A percentile compares a stretch with the other conserved stretches of the same genome.
phyloP scores from a whole-genome alignment of 2,888 invertebrate genomes.

The Caenorhabditis wallacei region DNA sequence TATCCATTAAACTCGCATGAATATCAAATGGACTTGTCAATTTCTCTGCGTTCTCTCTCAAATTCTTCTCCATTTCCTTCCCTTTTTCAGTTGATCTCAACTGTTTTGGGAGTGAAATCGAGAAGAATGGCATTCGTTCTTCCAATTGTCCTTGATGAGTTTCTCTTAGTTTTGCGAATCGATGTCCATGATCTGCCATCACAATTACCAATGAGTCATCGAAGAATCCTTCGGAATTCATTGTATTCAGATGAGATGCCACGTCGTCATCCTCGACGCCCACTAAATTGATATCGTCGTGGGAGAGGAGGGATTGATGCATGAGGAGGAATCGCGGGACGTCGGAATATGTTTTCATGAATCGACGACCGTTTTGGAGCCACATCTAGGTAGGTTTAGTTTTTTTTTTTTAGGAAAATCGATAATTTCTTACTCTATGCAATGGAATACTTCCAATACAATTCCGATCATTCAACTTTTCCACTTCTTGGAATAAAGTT shows the following conservation, averaged over 20 bases:
- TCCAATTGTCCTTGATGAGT: slow-evolving; percentile 90
- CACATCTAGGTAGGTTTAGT: slow-evolving; percentile 66
- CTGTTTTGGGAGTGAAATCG: slow-evolving; percentile 75
- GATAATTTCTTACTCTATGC: slow-evolving; percentile 85
- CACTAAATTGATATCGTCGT: slow-evolving; percentile 91
- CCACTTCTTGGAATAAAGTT: slow-evolving; percentile 89
- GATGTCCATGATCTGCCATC: slow-evolving; percentile 95
- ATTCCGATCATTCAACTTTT: slow-evolving; percentile 86
- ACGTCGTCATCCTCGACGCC: slow-evolving; percentile 84
- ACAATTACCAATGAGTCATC: slow-evolving; percentile 91
- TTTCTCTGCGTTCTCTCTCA: slow-evolving; percentile 73
- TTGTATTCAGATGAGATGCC: slow-evolving; percentile 67
- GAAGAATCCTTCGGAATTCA: slow-evolving; percentile 85
- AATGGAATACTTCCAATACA: slow-evolving; percentile 89
- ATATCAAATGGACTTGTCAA: slow-evolving; percentile 94
- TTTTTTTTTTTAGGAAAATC: too few relatives aligned
- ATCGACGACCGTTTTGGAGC: slow-evolving; percentile 85
- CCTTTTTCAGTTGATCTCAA: slow-evolving; percentile 73
- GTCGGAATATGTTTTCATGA: slow-evolving; percentile 87
- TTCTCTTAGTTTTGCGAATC: slow-evolving; percentile 90
- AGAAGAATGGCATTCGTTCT: slow-evolving; percentile 89
- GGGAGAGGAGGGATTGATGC: slow-evolving; percentile 92
- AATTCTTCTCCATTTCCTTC: slow-evolving; percentile 69
- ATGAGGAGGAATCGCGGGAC: slow-evolving; percentile 91
- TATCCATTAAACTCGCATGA: slow-evolving; percentile 89